Conservation (phyloP, 2,888 invertebrate genomes). For the Ectemnius cavifrons region DNA sequence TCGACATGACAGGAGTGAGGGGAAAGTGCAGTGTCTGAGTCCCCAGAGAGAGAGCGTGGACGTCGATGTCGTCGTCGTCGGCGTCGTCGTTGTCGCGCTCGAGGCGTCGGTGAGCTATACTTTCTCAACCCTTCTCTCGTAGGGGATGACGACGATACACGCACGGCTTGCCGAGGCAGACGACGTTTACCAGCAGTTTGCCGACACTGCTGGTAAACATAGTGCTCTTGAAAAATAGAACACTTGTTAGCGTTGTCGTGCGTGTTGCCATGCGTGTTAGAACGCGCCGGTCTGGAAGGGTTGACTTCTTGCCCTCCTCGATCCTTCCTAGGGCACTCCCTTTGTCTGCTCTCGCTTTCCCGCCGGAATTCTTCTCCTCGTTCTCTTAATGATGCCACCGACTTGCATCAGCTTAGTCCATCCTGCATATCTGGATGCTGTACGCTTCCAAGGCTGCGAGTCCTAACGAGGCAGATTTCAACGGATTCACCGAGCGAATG, state of each 20-base stretch:
- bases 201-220: conserved; percentile 53
- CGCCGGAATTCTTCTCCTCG: neutral
- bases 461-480: neutral
- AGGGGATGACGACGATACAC: conserved; percentile 19
- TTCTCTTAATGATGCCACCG: neutral
- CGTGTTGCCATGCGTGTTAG: conserved; percentile 28
- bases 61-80: conserved; percentile 18
- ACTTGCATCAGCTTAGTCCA: neutral
- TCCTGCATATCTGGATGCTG: neutral
- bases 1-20: conserved; percentile 34
- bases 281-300: conserved; percentile 9
- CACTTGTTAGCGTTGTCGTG: conserved; percentile 58
- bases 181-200: conserved; percentile 26
- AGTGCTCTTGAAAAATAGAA: conserved; percentile 63
- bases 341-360: conserved; percentile 6
- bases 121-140: conserved; percentile 8
- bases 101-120: neutral
- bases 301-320: conserved; percentile 30
- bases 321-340: conserved; percentile 7
- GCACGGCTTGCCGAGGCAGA: neutral
- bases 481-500: neutral
- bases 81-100: conserved; percentile 18
- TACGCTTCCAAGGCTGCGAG: neutral
- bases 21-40: conserved; percentile 66
- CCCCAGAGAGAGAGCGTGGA: conserved; percentile 36